Evolutionary conservation across 1,140 invertebrate species (phyloP).

Genomic region (Drosophila bocki): DNA sequence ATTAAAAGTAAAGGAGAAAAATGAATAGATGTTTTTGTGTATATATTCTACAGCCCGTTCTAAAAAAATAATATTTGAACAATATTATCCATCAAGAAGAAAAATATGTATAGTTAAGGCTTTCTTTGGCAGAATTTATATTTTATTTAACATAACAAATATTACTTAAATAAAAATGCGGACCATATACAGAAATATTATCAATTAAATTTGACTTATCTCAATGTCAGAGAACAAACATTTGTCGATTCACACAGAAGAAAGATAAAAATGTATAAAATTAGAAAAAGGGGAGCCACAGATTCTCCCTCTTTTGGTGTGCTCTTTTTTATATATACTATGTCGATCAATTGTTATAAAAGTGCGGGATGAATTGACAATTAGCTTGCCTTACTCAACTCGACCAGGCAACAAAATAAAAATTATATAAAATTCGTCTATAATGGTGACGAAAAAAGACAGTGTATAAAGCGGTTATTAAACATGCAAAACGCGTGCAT

Average conservation of each 20-base stretch:
- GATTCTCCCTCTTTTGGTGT: not conserved
- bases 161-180: not conserved
- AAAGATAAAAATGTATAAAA: slow-evolving; percentile 15
- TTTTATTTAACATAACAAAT: not conserved
- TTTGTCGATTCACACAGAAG: slow-evolving; percentile 4
- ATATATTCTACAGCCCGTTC: not conserved
- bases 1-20: not conserved
- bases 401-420: slow-evolving; percentile 2
- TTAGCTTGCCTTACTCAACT: slow-evolving; percentile 5
- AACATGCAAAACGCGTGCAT: slow-evolving; percentile 75
- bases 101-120: not conserved
- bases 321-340: not conserved
- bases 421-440: slow-evolving; percentile 1
- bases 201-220: slow-evolving; percentile 16
- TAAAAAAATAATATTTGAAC: not conserved
- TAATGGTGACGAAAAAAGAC: slow-evolving; percentile 2
- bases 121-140: not conserved
- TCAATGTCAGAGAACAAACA: slow-evolving; percentile 7
- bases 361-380: slow-evolving; percentile 10
- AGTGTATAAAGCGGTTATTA: slow-evolving; percentile 37
- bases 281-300: not conserved
- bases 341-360: slow-evolving; percentile 3
- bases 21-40: not conserved
- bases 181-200: not conserved
- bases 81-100: not conserved